Conservation (phyloP, 2,113 vertebrate species). For the Furnarius figulus region DNA sequence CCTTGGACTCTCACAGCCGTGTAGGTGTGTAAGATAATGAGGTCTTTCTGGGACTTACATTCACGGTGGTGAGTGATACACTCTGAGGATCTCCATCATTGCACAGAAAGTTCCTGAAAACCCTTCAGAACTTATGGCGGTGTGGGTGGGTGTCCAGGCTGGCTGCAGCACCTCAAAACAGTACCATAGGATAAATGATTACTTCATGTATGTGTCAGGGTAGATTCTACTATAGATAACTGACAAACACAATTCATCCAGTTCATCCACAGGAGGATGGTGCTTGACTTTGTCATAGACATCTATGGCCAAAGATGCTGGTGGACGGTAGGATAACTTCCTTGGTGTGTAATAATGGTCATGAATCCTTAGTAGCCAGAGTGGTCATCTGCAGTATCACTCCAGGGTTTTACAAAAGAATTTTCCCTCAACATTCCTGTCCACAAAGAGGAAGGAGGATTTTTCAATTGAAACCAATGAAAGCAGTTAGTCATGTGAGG, state of each 20-base stretch:
- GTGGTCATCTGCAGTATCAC: not conserved
- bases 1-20: not conserved
- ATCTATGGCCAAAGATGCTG: not conserved
- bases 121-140: not conserved
- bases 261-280: not conserved
- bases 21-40: not conserved
- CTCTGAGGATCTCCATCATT: not conserved
- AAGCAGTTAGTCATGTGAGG: not conserved
- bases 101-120: rapidly evolving
- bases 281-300: not conserved
- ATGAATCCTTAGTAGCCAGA: not conserved
- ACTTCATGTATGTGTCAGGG: not conserved
- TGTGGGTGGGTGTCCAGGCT: not conserved
- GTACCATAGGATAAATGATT: not conserved
- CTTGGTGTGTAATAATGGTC: rapidly evolving
- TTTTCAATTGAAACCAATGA: not conserved
- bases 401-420: not conserved
- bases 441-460: not conserved
- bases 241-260: not conserved
- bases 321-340: not conserved
- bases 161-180: not conserved
- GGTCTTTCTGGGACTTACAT: not conserved
- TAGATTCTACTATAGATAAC: not conserved
- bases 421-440: not conserved
- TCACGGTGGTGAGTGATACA: not conserved